Conservation (phyloP, 2,797 vertebrate species). For the Phrynocephalus vlangalii region DNA sequence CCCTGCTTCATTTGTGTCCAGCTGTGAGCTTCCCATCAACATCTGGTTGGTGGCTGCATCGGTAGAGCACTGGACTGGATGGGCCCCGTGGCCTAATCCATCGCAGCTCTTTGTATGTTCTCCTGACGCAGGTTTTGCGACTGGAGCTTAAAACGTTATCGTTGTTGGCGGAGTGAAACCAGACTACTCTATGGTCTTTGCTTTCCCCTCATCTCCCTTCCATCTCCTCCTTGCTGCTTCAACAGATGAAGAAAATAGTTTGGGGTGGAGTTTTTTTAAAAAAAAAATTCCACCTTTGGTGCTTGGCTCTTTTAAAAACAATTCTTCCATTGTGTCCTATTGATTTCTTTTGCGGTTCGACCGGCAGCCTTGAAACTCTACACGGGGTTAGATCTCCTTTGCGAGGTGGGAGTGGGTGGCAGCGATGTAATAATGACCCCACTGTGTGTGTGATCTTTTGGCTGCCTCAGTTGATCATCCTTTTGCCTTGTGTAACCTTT, state of each 20-base stretch:
- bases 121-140: neutral
- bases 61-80: neutral
- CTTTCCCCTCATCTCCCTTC: neutral
- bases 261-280: neutral
- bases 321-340: constrained; percentile 26
- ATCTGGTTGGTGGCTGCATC: neutral
- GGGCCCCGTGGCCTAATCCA: neutral
- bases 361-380: constrained; percentile 13
- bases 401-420: neutral
- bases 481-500: constrained; percentile 4
- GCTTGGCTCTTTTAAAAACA: constrained; percentile 15
- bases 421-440: neutral
- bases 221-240: neutral
- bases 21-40: neutral
- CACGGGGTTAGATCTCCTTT: constrained; percentile 18
- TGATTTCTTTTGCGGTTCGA: constrained; percentile 15
- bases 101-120: neutral
- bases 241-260: neutral
- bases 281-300: neutral
- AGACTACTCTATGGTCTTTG: neutral
- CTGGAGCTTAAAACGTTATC: neutral
- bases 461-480: neutral
- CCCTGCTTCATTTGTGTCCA: no score
- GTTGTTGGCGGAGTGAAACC: neutral
- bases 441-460: neutral